Base-by-base conservation (phyloP, 2,888 invertebrate species). In the Scaptomyza polygonia region DNA sequence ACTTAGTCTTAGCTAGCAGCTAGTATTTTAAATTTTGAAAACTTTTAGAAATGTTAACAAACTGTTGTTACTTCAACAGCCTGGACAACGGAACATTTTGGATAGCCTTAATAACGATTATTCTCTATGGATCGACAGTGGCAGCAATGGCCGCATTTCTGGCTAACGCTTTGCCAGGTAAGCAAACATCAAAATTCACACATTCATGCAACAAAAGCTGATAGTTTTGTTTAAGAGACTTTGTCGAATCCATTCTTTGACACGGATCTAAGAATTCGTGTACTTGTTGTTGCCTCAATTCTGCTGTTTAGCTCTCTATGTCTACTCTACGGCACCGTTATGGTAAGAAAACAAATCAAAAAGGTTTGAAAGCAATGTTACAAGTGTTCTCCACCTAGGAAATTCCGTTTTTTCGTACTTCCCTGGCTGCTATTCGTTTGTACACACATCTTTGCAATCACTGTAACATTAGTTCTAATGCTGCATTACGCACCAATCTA, bases 351-450 rank as follows among this genome's bases (percentile, higher is more conserved):
- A n/a, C n/a, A n/a, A n/a, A n/a, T n/a, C n/a, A n/a, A n/a, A n/a
- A n/a, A n/a, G n/a, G n/a, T n/a, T n/a, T n/a, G n/a, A n/a, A n/a
- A n/a, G n/a, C n/a, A n/a, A n/a, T n/a, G n/a, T n/a, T n/a, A n/a
- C n/a, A n/a, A n/a, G n/a, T n/a, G n/a, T n/a, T n/a, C n/a, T n/a
- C n/a, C n/a, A n/a, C n/a, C n/a, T n/a, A 69, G 62, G 54, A 63
- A 18, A 57, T 49, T 16, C 34, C 40, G 1, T 71, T 48, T 45
- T 58, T 72, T 72, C 67, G 29, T 58, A 3, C 7, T 72, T 5
- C 72, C 72, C n/a, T 72, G 72, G 72, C 43, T 72, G 1, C 1
- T 67, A 0, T 11, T 58, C 8, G 53, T 32, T 32, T 14, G 40
- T 9, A 6, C 18, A 0, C 72, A 72, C 18, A 55, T 72, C 2